Evolutionary conservation across 92 coral and sea anemone species (phyloP).

Genomic region (Zoanthus solanderi): DNA sequence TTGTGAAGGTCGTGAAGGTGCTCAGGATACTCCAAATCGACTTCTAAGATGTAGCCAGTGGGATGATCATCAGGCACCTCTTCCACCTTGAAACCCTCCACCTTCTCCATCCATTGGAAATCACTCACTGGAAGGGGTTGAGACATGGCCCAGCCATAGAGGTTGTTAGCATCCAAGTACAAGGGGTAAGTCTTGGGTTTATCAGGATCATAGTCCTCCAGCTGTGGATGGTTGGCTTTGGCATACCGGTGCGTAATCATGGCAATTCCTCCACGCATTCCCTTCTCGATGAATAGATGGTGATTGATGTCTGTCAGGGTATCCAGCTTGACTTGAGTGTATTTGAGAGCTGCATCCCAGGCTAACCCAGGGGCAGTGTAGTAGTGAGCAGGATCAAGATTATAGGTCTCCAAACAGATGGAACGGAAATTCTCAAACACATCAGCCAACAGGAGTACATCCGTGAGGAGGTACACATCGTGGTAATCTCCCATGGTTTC

Average conservation of each 20-base stretch:
- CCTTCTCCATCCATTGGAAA: conserved; percentile 44
- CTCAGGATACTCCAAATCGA: conserved; percentile 27
- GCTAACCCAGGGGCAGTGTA: conserved; percentile 53
- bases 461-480: background rate
- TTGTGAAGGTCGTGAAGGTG: conserved; percentile 45
- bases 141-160: conserved; percentile 61
- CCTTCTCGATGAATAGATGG: conserved; percentile 52
- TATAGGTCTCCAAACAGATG: conserved; percentile 34
- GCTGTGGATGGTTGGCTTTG: conserved; percentile 59
- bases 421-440: conserved; percentile 8
- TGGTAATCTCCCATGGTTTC: conserved; percentile 16
- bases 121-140: conserved; percentile 36
- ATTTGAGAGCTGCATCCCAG: conserved; percentile 62
- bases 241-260: conserved; percentile 40
- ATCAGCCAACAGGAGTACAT: conserved; percentile 30
- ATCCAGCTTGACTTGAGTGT: conserved; percentile 57
- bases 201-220: conserved; percentile 22
- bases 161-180: conserved; percentile 59
- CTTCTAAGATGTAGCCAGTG: conserved; percentile 41
- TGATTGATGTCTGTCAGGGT: conserved; percentile 52
- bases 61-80: conserved; percentile 23
- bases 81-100: background rate
- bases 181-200: conserved; percentile 36
- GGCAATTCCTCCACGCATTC: conserved; percentile 55
- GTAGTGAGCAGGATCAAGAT: conserved; percentile 36